Evolutionary conservation across 2,888 invertebrate genomes (phyloP).

Genomic region (Phaedon cochleariae): DNA sequence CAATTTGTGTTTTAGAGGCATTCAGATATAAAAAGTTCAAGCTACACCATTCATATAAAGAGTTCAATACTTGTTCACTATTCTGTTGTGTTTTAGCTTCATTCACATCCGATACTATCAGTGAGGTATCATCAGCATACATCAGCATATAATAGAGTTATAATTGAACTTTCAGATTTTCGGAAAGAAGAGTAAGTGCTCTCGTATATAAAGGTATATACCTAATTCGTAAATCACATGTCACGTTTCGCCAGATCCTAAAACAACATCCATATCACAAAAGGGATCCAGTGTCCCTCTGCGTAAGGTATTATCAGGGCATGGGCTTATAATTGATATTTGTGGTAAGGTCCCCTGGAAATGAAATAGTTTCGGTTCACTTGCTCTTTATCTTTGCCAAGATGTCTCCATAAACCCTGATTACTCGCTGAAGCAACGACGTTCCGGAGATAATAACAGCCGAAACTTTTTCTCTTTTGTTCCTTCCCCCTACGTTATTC

Average conservation of each 20-base stretch:
- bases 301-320: slow-evolving; percentile 49
- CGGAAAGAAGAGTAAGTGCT: too few species aligned
- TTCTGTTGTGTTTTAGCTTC: too few species aligned
- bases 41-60: too few species aligned
- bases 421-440: slow-evolving; percentile 49
- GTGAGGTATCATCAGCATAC: too few species aligned
- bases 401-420: slow-evolving; percentile 62
- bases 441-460: slow-evolving; percentile 48
- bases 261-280: slow-evolving; percentile 38
- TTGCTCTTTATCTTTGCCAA: slow-evolving; percentile 60
- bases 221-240: neutral
- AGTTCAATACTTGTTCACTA: too few species aligned
- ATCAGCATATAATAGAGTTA: too few species aligned
- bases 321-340: slow-evolving; percentile 59
- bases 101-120: too few species aligned
- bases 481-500: slow-evolving; percentile 37
- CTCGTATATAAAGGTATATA: neutral
- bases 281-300: slow-evolving; percentile 42
- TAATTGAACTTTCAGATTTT: too few species aligned
- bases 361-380: slow-evolving; percentile 60
- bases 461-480: slow-evolving; percentile 48
- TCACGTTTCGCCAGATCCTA: slow-evolving; percentile 3
- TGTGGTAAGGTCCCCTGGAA: slow-evolving; percentile 56
- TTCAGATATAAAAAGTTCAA: too few species aligned
- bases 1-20: too few species aligned